Evolutionary conservation across 2,888 invertebrate species (phyloP).

Genomic region (Drosophila demipolita): DNA sequence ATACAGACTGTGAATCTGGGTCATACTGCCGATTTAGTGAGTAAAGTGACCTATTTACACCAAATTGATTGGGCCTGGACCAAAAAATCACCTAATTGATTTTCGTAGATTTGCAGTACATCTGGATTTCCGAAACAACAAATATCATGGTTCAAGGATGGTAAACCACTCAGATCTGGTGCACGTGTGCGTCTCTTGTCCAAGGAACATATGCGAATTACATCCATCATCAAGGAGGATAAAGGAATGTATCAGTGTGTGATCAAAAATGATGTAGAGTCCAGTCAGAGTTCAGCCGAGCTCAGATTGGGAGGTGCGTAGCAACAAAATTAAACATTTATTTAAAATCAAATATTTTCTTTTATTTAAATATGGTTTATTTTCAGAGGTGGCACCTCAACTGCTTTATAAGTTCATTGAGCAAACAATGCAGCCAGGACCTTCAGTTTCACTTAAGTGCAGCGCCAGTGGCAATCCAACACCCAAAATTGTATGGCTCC

Average conservation of each 20-base stretch:
- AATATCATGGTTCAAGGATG: conserved; percentile 92
- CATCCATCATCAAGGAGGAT: conserved; percentile 90
- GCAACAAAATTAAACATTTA: conserved; percentile 5
- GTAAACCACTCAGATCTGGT: conserved; percentile 87
- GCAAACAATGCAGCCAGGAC: conserved; percentile 91
- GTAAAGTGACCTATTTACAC: conserved; percentile 54
- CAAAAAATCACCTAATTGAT: not conserved
- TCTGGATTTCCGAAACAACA: conserved; percentile 92
- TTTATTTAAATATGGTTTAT: not conserved
- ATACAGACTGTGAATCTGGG: conserved; percentile 92
- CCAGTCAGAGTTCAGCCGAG: conserved; percentile 92
- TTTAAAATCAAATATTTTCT: not conserved
- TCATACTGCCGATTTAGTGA: conserved; percentile 91
- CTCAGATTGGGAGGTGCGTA: conserved; percentile 90
- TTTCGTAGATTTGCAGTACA: conserved; percentile 89
- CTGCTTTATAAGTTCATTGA: conserved; percentile 91
- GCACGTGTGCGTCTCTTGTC: conserved; percentile 87
- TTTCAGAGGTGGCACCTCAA: conserved; percentile 90
- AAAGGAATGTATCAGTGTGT: conserved; percentile 97
- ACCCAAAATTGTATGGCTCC: conserved; percentile 91
- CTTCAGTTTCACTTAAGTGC: conserved; percentile 91
- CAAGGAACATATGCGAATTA: conserved; percentile 87
- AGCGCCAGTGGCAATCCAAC: conserved; percentile 91
- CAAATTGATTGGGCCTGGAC: not conserved
- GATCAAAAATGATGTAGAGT: conserved; percentile 92